Evolutionary conservation across 1,140 invertebrate genomes (phyloP).

Genomic region (Drosophila kepulauana): DNA sequence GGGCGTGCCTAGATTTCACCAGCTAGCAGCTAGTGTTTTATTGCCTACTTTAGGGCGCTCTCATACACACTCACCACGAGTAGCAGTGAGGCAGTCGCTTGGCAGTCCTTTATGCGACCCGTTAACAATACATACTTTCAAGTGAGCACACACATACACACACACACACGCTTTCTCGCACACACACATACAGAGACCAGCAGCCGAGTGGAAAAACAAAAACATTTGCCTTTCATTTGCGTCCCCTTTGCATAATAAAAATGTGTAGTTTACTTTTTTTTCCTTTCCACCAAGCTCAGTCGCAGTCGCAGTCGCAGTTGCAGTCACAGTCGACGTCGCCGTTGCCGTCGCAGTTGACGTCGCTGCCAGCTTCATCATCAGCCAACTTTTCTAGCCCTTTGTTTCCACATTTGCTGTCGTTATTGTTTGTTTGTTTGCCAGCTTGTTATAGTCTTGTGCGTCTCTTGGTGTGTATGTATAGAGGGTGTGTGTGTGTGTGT

Average conservation of each 20-base stretch:
- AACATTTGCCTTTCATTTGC: conserved; percentile 83
- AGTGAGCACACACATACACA: conserved; percentile 65
- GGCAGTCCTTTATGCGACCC: conserved; percentile 63
- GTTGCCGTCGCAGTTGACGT: not conserved
- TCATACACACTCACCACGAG: conserved; percentile 16
- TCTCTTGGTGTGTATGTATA: conserved; percentile 12
- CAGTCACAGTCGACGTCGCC: not conserved
- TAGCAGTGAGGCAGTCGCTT: conserved; percentile 27
- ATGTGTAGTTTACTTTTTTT: conserved; percentile 79
- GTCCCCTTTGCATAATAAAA: conserved; percentile 82
- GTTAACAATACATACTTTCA: conserved; percentile 81
- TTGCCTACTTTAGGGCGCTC: conserved; percentile 71
- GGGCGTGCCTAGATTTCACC: conserved; percentile 73
- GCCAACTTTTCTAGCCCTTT: conserved; percentile 78
- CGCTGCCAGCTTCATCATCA: conserved; percentile 25
- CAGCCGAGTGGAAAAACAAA: conserved; percentile 68
- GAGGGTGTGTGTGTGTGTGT: conserved; percentile 1
- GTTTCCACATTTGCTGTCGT: conserved; percentile 77
- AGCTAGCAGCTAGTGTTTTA: conserved; percentile 71
- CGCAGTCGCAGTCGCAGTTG: conserved; percentile 2
- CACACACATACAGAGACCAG: conserved; percentile 24
- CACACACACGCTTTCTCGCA: conserved; percentile 2
- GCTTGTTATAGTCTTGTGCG: conserved; percentile 56
- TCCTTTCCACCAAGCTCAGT: conserved; percentile 35
- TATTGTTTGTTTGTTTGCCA: conserved; percentile 80